These are phyloP conservation scores for Drosophila koepferae DNA, from an alignment of 2,888 invertebrate species.

Conservation along the genomic window DNA sequence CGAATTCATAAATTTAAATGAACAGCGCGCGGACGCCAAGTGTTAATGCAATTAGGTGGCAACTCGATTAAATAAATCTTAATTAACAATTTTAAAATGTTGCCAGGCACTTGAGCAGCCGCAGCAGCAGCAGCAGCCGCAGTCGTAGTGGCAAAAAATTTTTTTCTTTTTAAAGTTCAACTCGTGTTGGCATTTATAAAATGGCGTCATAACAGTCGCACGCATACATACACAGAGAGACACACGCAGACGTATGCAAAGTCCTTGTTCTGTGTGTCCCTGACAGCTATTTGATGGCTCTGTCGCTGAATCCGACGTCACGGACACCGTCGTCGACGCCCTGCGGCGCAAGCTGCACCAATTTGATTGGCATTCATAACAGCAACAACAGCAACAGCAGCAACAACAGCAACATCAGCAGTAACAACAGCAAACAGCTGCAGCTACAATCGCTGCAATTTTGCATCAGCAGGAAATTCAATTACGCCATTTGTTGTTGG, in stretches of 20 bases:
- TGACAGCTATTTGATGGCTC: slow-evolving; percentile 71
- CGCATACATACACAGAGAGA: slow-evolving; percentile 17
- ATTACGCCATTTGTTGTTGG: slow-evolving; percentile 60
- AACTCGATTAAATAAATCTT: slow-evolving; percentile 49
- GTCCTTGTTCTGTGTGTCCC: slow-evolving; percentile 41
- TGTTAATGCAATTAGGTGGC: slow-evolving; percentile 72
- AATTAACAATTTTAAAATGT: slow-evolving; percentile 46
- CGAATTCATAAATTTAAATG: slow-evolving; percentile 62
- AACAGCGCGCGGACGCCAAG: slow-evolving; percentile 48
- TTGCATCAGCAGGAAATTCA: slow-evolving; percentile 57
- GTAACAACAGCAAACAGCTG: slow-evolving; percentile 1
- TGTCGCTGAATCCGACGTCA: slow-evolving; percentile 30
- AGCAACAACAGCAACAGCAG: slow-evolving; percentile 1
- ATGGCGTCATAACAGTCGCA: slow-evolving; percentile 68
- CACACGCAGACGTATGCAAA: slow-evolving; percentile 20
- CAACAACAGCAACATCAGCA: background rate
- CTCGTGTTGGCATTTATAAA: slow-evolving; percentile 41
- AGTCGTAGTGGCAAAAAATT: background rate
- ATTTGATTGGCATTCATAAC: slow-evolving; percentile 72
- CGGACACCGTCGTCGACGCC: slow-evolving; percentile 31
- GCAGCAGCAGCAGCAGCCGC: background rate
- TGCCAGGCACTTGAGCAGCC: background rate
- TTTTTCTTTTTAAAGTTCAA: slow-evolving; percentile 22
- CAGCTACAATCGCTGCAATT: slow-evolving; percentile 34
- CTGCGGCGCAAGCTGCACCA: slow-evolving; percentile 69